These are phyloP conservation scores for Ginglymostoma cirratum DNA, from an alignment of 2,113 vertebrate species.

Conservation along the genomic window DNA sequence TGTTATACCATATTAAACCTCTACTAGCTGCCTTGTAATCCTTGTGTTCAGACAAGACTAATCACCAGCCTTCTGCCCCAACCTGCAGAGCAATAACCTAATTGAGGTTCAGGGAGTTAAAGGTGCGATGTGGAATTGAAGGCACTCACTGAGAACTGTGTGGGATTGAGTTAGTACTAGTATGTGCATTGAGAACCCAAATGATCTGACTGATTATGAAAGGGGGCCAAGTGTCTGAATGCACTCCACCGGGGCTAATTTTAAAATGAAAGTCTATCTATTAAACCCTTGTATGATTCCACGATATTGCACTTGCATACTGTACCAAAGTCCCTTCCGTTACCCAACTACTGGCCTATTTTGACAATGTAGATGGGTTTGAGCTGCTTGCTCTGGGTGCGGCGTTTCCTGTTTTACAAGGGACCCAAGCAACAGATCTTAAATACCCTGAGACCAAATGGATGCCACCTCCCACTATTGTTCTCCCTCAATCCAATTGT, in stretches of 20 bases:
- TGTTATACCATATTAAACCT: not conserved
- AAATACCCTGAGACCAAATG: not conserved
- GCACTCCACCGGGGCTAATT: not conserved
- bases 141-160: not conserved
- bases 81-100: not conserved
- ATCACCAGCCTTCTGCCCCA: not conserved
- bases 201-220: not conserved
- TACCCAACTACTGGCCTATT: no score
- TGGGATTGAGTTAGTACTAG: not conserved
- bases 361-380: no score
- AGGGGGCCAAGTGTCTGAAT: not conserved
- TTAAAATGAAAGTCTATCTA: not conserved
- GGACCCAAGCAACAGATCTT: not conserved
- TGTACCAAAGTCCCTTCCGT: not conserved
- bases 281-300: not conserved
- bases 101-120: not conserved
- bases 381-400: not conserved
- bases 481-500: not conserved
- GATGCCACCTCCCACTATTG: not conserved
- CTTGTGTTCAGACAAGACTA: not conserved
- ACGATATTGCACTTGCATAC: not conserved
- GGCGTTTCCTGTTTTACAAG: not conserved
- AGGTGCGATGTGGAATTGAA: not conserved
- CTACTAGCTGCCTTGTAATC: not conserved
- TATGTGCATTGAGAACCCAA: no score